phyloP scores from a whole-genome alignment of 2,888 invertebrate genomes.

The Spisula subtruncata region DNA sequence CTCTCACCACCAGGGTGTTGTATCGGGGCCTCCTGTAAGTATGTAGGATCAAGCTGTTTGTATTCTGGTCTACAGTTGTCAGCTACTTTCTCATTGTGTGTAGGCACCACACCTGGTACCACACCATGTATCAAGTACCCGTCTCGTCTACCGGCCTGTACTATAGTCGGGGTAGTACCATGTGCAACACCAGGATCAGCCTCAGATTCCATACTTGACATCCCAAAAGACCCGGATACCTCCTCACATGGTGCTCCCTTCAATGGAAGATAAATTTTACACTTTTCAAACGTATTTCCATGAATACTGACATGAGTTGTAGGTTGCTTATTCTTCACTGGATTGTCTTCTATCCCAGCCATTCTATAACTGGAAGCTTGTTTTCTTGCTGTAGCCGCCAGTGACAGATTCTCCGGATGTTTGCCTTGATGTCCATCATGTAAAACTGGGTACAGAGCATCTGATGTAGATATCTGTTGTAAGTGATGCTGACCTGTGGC shows the following conservation, averaged over 20 bases:
- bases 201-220: background rate
- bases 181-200: background rate
- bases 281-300: constrained; percentile 17
- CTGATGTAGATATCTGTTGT: background rate
- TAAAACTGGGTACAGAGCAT: background rate
- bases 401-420: background rate
- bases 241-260: background rate
- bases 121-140: background rate
- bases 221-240: background rate
- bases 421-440: background rate
- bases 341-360: background rate
- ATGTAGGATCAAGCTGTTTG: background rate
- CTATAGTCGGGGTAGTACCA: background rate
- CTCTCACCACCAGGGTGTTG: background rate
- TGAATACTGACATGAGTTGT: background rate
- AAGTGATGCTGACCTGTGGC: background rate
- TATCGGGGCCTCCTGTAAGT: background rate
- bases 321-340: background rate
- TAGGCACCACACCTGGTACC: too few species aligned
- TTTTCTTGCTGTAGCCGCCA: background rate
- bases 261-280: background rate
- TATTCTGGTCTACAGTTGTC: background rate
- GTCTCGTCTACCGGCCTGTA: background rate
- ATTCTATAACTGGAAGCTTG: background rate
- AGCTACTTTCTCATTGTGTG: background rate